Percentiles rank a stretch among this genome's conserved stretches.
Evolutionary conservation across 2,888 invertebrate genomes (phyloP).

Genomic region (Entomobrya multifasciata): DNA sequence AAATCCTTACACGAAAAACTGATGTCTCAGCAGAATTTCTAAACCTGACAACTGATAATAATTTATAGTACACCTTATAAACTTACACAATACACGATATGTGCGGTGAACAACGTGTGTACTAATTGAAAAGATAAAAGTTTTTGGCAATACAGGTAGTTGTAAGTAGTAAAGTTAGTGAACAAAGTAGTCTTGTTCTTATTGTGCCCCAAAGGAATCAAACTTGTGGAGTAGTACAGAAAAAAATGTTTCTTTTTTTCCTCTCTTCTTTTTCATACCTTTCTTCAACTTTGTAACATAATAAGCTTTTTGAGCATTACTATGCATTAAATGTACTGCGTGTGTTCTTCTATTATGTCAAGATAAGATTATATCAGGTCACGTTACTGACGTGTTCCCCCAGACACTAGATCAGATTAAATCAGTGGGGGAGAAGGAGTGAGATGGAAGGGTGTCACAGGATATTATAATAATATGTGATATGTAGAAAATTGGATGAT

Average conservation of each 20-base stretch:
- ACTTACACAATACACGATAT: background rate
- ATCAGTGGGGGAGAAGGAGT: too few relatives aligned
- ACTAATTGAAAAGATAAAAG: conserved; percentile 8
- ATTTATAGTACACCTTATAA: too few relatives aligned
- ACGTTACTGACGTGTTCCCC: conserved; percentile 21
- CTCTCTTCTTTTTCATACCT: background rate
- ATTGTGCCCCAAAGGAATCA: conserved; percentile 31
- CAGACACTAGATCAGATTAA: conserved; percentile 39
- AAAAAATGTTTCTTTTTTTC: background rate
- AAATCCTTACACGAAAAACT: conserved; percentile 37
- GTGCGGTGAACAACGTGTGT: background rate
- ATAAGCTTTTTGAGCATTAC: background rate
- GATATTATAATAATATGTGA: conserved; percentile 16
- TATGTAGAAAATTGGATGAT: background rate
- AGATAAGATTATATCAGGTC: conserved; percentile 46
- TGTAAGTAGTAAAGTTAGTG: background rate
- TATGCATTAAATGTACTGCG: background rate
- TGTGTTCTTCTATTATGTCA: background rate
- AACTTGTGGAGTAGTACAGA: background rate
- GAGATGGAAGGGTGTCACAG: conserved; percentile 7
- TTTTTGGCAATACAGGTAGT: conserved; percentile 6
- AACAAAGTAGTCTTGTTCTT: background rate
- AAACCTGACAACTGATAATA: background rate
- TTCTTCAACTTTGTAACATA: background rate
- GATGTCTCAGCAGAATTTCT: background rate